Base-by-base conservation (phyloP, 2,113 vertebrate species). In the Oceanodroma tethys region DNA sequence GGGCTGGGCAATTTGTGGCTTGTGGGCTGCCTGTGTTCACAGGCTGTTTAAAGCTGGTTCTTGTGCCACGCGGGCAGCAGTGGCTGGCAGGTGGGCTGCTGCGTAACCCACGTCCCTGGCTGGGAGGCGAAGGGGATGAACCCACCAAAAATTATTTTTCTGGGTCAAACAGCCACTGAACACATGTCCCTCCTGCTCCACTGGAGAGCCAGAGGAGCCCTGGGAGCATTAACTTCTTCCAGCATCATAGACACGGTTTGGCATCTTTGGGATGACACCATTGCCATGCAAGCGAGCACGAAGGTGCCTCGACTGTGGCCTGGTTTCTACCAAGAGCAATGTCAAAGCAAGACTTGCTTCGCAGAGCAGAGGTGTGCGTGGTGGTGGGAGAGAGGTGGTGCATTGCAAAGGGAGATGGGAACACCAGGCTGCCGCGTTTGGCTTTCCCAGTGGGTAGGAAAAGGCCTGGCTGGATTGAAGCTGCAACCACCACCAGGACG, bases 211-310 rank as follows among this genome's bases (percentile, higher is more conserved):
- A 83, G 72, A 81, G 32, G 32, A 63, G 4, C 16, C 16, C 65
- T 63, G 50, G 20, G 14, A 88, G 1, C 60, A 59, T 71, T 34
- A 71, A 19, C 23, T 65, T 65, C 52, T 89, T 80, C 26, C 76
- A 63, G 25, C 42, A 81, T 45, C 40, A 14, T 2, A 59, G 34
- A 26, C 7, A 11, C 12, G 16, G 13, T 30, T 32, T 87, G 34
- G 23, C 13, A 36, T 36, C 38, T 65, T 74, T 56, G 52, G 43
- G 38, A 60, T 89, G 7, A 55, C 26, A 79, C 43, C 34, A 32
- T 0, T 86, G 50, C 17, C 9, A 18, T 56, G n/a, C 22, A 73
- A 62, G 66, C 0, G 0, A 93, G 47, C 12, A 9, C 19, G 13
- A 79, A 56, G 29, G 9, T 78, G 26, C 65, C 26, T 74, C 6